Percentiles rank a stretch among this genome's conserved stretches.
Evolutionary conservation across 1,140 invertebrate genomes (phyloP).

Genomic region (Zaprionus ghesquierei): DNA sequence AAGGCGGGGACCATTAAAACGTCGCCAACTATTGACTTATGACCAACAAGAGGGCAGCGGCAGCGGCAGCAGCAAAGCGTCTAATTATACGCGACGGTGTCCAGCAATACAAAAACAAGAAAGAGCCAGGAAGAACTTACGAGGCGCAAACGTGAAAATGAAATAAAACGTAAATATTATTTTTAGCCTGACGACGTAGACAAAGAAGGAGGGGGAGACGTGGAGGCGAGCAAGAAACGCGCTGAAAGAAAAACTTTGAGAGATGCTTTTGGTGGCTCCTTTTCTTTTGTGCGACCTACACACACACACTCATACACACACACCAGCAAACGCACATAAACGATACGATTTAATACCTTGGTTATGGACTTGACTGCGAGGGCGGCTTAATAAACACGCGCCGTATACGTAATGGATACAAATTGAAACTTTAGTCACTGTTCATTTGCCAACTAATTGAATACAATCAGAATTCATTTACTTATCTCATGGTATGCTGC

Average conservation of each 20-base stretch:
- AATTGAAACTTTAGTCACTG: constrained; percentile 63
- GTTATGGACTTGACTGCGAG: constrained; percentile 21
- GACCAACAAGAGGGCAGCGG: constrained; percentile 40
- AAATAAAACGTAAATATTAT: constrained; percentile 71
- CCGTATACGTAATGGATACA: constrained; percentile 52
- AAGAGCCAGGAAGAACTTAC: constrained; percentile 35
- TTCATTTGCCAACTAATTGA: constrained; percentile 59
- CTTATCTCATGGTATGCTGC: constrained; percentile 50
- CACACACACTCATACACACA: neutral
- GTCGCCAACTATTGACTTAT: constrained; percentile 78
- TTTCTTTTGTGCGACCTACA: neutral
- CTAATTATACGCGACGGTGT: constrained; percentile 55
- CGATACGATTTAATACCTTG: constrained; percentile 28
- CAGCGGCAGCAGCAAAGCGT: constrained; percentile 28
- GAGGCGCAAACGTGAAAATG: constrained; percentile 47
- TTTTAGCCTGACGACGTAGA: constrained; percentile 41
- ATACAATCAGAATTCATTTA: constrained; percentile 63
- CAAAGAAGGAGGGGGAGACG: neutral
- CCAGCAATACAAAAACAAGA: constrained; percentile 19
- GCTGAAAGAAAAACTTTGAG: constrained; percentile 15
- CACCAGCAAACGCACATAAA: neutral
- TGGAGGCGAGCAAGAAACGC: neutral
- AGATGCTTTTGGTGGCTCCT: constrained; percentile 11
- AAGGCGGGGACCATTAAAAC: constrained; percentile 60
- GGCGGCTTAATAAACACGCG: constrained; percentile 35